These are phyloP conservation scores for Aplodontia rufa DNA, from an alignment of 2,113 vertebrate genomes.

Conservation along the genomic window DNA sequence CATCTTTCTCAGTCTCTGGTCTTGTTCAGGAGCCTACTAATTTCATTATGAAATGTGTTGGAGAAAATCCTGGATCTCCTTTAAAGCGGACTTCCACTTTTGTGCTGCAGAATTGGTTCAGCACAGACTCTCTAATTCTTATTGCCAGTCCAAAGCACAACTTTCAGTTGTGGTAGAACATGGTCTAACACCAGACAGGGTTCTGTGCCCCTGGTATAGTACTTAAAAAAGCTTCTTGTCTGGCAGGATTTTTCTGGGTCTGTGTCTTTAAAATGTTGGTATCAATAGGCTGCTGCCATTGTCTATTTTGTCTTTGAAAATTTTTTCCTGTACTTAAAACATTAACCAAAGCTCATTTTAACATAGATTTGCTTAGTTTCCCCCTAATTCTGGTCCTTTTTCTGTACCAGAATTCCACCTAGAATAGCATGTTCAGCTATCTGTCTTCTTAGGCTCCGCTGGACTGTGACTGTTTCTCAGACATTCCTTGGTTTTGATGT, in stretches of 20 bases:
- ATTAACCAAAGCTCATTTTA: neutral
- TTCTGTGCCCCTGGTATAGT: neutral
- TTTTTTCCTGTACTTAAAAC: neutral
- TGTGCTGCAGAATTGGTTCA: slow-evolving; percentile 92
- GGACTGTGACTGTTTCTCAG: neutral
- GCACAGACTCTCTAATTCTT: slow-evolving; percentile 91
- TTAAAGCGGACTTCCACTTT: slow-evolving; percentile 87
- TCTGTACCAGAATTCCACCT: neutral
- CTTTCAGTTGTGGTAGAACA: neutral
- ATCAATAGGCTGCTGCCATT: neutral
- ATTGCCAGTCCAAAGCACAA: neutral
- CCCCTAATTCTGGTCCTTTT: neutral
- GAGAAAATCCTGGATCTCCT: slow-evolving; percentile 88
- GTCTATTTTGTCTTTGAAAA: neutral
- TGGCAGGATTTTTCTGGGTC: neutral
- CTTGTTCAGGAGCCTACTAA: slow-evolving; percentile 90
- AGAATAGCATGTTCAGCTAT: neutral
- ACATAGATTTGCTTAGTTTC: neutral
- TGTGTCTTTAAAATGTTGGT: neutral
- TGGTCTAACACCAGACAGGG: neutral
- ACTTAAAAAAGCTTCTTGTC: neutral
- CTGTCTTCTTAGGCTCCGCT: neutral
- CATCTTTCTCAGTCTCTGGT: slow-evolving; percentile 91
- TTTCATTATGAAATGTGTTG: slow-evolving; percentile 91
- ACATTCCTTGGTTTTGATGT: neutral